Base-by-base conservation (phyloP, 2,797 vertebrate species). In the Dallia pectoralis region DNA sequence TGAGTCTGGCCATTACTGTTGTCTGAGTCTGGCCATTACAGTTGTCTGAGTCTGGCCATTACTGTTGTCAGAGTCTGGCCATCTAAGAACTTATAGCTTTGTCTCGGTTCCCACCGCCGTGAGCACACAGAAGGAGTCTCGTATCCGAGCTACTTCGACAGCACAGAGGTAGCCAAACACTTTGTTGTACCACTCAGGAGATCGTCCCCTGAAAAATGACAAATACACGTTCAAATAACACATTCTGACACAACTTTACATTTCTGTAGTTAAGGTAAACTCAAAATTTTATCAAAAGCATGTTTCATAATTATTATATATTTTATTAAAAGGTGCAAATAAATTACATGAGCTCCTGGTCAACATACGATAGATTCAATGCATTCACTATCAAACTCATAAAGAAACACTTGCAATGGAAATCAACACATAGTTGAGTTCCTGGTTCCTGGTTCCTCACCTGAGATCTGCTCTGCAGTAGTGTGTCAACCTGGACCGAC, bases 131-230 rank as follows among this genome's bases (percentile, higher is more conserved):
- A 96, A 96, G 0, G 95, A 96, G 71, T 94, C 93, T 11, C 95
- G 92, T 80, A 96, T 95, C 86, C 93, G 93, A 1, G n/a, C 93
- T 78, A 94, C 86, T 81, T 96, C 94, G 85, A 93, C 93, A 16
- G 94, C 94, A 61, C 94, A 96, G 49, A 96, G 89, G 74, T 95
- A 93, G 19, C 95, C 94, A 15, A 94, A 96, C 59, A 95, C 92
- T 76, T 94, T 95, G 87, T 93, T 95, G 89, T 96, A 96, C 95
- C 95, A 96, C 76, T 96, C 95, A 0, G 94, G 94, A 86, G 95
- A 95, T 22, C 94, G 92, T 15, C 95, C 95, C 84, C 95, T 95
- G 53, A 59, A 59, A 27, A 25, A 59, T 59, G 9, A 25, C 22
- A 59, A n/a, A 14, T 22, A 59, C 53, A 59, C 9, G 22, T n/a